Evolutionary conservation across 2,113 vertebrate genomes (phyloP), one percentile per base, ranked within the genome.

Genomic region (Rallus limicola): DNA sequence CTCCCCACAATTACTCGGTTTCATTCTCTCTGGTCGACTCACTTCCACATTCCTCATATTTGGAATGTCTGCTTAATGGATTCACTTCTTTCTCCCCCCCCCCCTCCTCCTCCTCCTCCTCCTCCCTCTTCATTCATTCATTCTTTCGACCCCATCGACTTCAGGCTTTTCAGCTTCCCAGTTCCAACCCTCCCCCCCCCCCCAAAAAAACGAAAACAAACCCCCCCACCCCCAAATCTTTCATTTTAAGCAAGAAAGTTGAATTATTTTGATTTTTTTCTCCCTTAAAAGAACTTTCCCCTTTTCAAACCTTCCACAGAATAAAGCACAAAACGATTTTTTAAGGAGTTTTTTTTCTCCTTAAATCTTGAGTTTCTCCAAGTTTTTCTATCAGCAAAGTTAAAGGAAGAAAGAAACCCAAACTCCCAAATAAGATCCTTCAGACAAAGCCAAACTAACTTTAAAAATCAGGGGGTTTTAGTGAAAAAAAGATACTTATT

Each of bases 11-110:
- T 90, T 58, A 48, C 89, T 64, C 29, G 86, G 52, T 75, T 94
- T 95, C 95, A 92, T 95, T 95, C 96, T 92, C 91, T 78, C 81
- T 70, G 92, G 16, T 71, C 92, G 71, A 91, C 92, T 96, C 94
- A 93, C 88, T 96, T 95, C 86, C 81, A 96, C 71, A 94, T 92
- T 77, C 87, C 94, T 91, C 68, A 94, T 81, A 95, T 96, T 91
- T 95, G 96, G 96, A 94, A 94, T 97, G 92, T 90, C 86, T 93
- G 86, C 88, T 92, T 77, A 95, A 96, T 94, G 96, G 94, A 76
- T 97, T 94, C 93, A 92, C 90, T 96, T 90, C 60, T 88, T 92
- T 86, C 25, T 59, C 53, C 56, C 59, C 23, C 65, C 58, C 56
- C 55, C 23, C 65, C 53, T 53, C 55, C 20, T 25, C 28, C 71